A percentile compares a stretch with the other conserved stretches of the same genome.
Conservation (phyloP, 1,140 invertebrate species). For the Gryllus bimaculatus region DNA sequence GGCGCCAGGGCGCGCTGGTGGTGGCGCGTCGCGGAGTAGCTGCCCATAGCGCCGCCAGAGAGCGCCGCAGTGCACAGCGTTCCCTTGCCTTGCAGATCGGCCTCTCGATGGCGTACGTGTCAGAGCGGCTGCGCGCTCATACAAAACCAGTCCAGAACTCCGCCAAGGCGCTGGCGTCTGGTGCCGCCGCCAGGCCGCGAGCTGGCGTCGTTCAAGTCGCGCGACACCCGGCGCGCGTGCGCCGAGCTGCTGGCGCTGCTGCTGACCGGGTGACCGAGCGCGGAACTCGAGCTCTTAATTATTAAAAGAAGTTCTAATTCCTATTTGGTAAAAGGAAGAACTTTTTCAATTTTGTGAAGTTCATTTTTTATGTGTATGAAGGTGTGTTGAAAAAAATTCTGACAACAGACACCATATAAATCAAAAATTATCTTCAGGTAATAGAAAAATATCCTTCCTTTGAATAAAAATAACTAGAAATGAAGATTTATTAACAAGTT, state of each 20-base stretch:
- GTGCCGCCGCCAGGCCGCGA: slow-evolving; percentile 78
- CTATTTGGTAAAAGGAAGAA: too few species aligned
- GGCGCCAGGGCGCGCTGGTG: slow-evolving; percentile 72
- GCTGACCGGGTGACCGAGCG: slow-evolving; percentile 74
- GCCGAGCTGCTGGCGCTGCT: slow-evolving; percentile 81
- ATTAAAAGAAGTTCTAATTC: too few species aligned
- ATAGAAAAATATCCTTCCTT: too few species aligned
- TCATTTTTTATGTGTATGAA: too few species aligned
- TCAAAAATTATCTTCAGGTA: too few species aligned
- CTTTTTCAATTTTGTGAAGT: too few species aligned
- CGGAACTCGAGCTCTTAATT: slow-evolving; percentile 74
- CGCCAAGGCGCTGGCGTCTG: slow-evolving; percentile 78
- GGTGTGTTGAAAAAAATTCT: too few species aligned
- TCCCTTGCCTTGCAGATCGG: too few species aligned
- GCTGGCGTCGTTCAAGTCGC: slow-evolving; percentile 77
- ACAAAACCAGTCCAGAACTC: slow-evolving; percentile 96
- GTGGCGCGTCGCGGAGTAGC: slow-evolving; percentile 65
- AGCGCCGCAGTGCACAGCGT: slow-evolving; percentile 67
- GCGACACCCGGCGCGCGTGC: slow-evolving; percentile 73
- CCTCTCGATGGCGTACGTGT: slow-evolving; percentile 88
- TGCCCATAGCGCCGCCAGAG: slow-evolving; percentile 65
- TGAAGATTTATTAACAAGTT: too few species aligned
- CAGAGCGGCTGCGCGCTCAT: slow-evolving; percentile 75
- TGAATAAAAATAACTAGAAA: too few species aligned
- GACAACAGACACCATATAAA: too few species aligned